phyloP scores from a whole-genome alignment of 2,113 vertebrate species.

The Psephotus haematonotus region DNA sequence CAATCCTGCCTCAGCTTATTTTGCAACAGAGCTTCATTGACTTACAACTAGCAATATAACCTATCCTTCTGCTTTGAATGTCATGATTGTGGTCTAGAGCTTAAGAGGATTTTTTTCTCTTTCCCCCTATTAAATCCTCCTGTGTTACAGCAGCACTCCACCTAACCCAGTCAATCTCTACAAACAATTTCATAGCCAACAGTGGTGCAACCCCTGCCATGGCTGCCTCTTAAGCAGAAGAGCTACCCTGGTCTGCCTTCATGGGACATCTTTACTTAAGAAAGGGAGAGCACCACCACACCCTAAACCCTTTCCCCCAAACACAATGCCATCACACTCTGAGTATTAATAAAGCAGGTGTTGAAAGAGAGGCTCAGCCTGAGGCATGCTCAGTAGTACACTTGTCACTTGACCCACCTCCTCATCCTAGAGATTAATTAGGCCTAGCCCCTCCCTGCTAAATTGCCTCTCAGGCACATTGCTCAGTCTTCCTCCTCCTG shows the following conservation, averaged over 20 bases:
- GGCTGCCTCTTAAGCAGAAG: background rate
- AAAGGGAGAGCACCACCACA: background rate
- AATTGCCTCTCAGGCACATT: slow-evolving; percentile 49
- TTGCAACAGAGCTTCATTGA: background rate
- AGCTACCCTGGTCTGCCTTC: background rate
- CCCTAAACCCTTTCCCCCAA: slow-evolving; percentile 30
- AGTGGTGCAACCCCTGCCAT: background rate
- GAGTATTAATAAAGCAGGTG: slow-evolving; percentile 52
- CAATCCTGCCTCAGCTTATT: background rate
- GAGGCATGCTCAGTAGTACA: slow-evolving; percentile 23
- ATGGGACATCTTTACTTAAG: background rate
- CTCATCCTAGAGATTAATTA: slow-evolving; percentile 55
- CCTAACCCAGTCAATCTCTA: background rate
- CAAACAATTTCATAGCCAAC: background rate
- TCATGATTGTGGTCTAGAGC: background rate
- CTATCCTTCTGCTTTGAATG: background rate
- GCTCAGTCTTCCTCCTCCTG: slow-evolving; percentile 24
- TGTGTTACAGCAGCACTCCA: background rate
- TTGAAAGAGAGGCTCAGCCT: slow-evolving; percentile 48
- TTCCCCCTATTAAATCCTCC: background rate
- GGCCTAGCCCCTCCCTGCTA: slow-evolving; percentile 35
- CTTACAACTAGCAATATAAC: background rate
- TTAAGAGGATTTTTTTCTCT: background rate
- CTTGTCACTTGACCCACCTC: slow-evolving; percentile 50
- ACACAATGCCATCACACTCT: background rate